Conservation (phyloP, 2,113 vertebrate species). For the Phyllopteryx taeniolatus region DNA sequence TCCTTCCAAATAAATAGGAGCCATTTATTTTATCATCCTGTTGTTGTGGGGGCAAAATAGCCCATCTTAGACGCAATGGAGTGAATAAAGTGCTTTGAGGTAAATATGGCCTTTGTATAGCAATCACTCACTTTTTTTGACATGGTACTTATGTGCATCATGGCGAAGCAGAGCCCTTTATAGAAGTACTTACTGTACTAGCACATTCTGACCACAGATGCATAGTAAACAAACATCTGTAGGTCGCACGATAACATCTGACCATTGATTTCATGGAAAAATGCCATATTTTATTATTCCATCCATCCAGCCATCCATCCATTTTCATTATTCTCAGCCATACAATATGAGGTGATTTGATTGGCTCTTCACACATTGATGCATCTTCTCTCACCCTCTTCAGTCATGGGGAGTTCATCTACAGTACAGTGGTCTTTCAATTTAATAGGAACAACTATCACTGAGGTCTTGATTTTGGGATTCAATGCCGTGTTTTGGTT, state of each 20-base stretch:
- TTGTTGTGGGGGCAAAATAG: slow-evolving; percentile 37
- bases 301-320: not conserved
- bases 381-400: not conserved
- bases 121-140: slow-evolving; percentile 20
- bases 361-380: not conserved
- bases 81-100: slow-evolving; percentile 42
- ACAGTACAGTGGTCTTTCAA: not conserved
- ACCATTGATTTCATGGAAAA: slow-evolving; percentile 32
- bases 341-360: not conserved
- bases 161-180: slow-evolving; percentile 33
- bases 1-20: slow-evolving; percentile 34
- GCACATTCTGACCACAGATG: not conserved
- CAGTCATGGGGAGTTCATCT: not conserved
- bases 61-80: slow-evolving; percentile 42
- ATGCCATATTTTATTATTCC: not conserved
- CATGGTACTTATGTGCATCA: slow-evolving; percentile 28
- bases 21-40: slow-evolving; percentile 35
- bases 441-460: not conserved
- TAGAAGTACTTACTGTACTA: not conserved
- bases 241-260: slow-evolving; percentile 67
- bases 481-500: not conserved
- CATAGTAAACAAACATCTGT: slow-evolving; percentile 37
- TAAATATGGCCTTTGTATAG: slow-evolving; percentile 42
- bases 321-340: not conserved
- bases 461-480: not conserved